Percentiles rank a stretch among this genome's conserved stretches.
These are phyloP conservation scores for Cyclina sinensis DNA, from an alignment of 1,140 invertebrate genomes.

Conservation along the genomic window DNA sequence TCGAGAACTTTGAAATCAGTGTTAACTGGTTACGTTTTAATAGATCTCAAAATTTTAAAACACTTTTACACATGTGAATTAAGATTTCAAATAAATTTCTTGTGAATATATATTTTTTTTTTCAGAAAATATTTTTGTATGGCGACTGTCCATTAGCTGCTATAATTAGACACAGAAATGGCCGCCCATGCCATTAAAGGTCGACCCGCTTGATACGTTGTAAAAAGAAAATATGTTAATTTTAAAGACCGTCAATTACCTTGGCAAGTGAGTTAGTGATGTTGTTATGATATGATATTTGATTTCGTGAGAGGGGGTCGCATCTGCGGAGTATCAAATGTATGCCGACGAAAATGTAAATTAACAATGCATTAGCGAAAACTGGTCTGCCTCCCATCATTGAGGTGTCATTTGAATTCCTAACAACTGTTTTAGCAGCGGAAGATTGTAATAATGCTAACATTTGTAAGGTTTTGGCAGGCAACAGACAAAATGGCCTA, in stretches of 20 bases:
- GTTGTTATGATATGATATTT: conserved; percentile 34
- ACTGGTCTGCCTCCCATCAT: conserved; percentile 17
- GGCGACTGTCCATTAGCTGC: conserved; percentile 14
- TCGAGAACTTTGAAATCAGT: too few relatives aligned
- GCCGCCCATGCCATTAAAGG: conserved; percentile 33
- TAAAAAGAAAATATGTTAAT: conserved; percentile 38
- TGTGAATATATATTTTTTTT: too few relatives aligned
- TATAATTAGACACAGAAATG: not conserved
- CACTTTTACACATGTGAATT: too few relatives aligned
- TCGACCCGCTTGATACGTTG: conserved; percentile 5
- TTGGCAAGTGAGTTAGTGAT: not conserved
- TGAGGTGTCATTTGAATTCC: conserved; percentile 43
- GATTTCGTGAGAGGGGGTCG: conserved; percentile 29
- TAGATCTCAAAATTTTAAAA: too few relatives aligned
- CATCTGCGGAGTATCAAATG: conserved; percentile 16
- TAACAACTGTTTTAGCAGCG: not conserved
- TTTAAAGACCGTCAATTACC: conserved; percentile 30
- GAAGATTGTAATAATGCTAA: not conserved
- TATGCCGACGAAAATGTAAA: conserved; percentile 32
- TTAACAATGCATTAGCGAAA: conserved; percentile 46
- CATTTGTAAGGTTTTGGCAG: conserved; percentile 25
- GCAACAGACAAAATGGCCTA: conserved; percentile 23
- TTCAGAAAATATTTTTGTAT: too few relatives aligned
- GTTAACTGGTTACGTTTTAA: too few relatives aligned
- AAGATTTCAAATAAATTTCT: too few relatives aligned